These are phyloP conservation scores for Oxytorus armatus DNA, from an alignment of 2,888 invertebrate species.

Conservation along the genomic window DNA sequence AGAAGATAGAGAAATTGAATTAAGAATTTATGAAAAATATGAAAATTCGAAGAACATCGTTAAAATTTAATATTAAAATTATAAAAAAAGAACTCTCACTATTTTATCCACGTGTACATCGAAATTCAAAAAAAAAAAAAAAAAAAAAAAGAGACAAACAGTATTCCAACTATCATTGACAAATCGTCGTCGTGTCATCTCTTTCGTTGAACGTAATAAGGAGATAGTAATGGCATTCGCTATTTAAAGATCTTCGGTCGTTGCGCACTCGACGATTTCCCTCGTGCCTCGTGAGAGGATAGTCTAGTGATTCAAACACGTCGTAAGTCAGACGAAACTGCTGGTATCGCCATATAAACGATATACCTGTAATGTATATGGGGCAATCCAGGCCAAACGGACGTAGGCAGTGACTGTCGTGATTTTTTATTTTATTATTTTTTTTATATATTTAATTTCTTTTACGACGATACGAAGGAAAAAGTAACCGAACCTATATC, in stretches of 20 bases:
- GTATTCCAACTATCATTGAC: not conserved
- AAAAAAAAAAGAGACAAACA: not conserved
- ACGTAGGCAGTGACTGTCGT: too few species aligned
- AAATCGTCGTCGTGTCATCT: constrained; percentile 21
- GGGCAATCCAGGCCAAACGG: too few species aligned
- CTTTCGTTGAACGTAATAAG: constrained; percentile 23
- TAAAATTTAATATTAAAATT: too few species aligned
- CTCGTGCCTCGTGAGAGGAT: constrained; percentile 47
- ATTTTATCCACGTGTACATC: too few species aligned
- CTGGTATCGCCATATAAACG: not conserved
- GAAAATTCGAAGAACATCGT: too few species aligned
- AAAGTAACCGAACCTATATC: too few species aligned
- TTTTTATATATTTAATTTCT: too few species aligned
- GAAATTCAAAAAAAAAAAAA: too few species aligned
- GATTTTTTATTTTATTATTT: too few species aligned
- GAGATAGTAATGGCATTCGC: constrained; percentile 39
- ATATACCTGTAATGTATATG: too few species aligned
- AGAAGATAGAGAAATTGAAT: not conserved
- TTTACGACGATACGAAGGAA: too few species aligned
- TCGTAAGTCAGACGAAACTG: constrained; percentile 62
- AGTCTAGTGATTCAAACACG: constrained; percentile 62
- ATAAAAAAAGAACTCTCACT: too few species aligned
- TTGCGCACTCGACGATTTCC: constrained; percentile 56
- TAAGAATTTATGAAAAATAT: not conserved
- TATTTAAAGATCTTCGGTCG: constrained; percentile 57